Base-by-base conservation (phyloP, 2,113 vertebrate genomes). In the Grammatotria lemairii region DNA sequence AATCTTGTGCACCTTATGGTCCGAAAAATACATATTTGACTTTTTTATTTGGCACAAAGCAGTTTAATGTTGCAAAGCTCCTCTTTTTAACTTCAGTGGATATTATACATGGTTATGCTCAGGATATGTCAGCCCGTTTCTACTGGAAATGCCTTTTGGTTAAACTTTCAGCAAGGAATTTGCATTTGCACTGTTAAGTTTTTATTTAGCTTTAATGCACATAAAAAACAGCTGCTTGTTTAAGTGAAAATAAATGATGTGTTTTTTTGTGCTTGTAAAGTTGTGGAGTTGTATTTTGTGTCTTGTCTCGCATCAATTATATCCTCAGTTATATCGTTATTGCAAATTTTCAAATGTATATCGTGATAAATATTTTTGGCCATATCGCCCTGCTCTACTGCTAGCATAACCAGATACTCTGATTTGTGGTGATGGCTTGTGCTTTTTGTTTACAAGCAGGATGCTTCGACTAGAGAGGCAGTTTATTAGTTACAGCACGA, bases 1-100 rank as follows among this genome's bases (percentile, higher is more conserved):
- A 53, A 0, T 21, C 51, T 0, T 0, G 3, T 21, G 3, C 3
- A 54, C 5, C 51, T 21, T 6, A 54, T 21, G n/a, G n/a, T 54
- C 51, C 7, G 4, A 17, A 47, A 17, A 47, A 17, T 17, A 4
- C 2, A 0, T 2, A 47, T 0, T 47, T 45, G 13, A 45, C 3
- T 7, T 53, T 53, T 53, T n/a, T 53, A 53, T 53, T 53, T 53
- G 9, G n/a, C n/a, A 54, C 51, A 45, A 1, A 2, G 1, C 10
- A 12, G 5, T 21, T 23, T 54, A 54, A 21, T 54, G 53, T 23
- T 7, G n/a, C n/a, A 21, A 54, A 21, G 51, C 51, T 0, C 6
- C n/a, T 21, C 53, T 21, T 12, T 21, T 21, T 12, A 54, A 54
- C 51, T 21, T 54, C 0, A 21, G 10, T 54, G 10, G 3, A 11